A percentile compares a stretch with the other conserved stretches of the same genome.
phyloP scores from a whole-genome alignment of 2,113 vertebrate genomes.

The Pimephales promelas region DNA sequence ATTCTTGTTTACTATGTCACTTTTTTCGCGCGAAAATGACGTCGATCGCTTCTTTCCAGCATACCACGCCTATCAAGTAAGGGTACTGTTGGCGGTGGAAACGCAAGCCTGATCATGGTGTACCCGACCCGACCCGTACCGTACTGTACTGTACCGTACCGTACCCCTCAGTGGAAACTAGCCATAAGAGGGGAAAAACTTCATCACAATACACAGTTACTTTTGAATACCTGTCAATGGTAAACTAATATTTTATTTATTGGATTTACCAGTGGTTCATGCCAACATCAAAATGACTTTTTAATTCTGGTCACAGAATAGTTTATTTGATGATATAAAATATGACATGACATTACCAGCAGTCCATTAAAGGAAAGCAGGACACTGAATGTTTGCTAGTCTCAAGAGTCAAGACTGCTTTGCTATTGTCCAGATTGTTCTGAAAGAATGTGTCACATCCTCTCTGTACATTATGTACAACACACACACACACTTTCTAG shows the following conservation, averaged over 20 bases:
- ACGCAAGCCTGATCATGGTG: too few relatives aligned
- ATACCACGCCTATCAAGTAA: too few relatives aligned
- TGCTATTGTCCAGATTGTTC: constrained; percentile 40
- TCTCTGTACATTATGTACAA: constrained; percentile 59
- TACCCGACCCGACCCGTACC: too few relatives aligned
- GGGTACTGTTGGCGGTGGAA: too few relatives aligned
- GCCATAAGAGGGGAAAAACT: too few relatives aligned
- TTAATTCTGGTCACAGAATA: neutral
- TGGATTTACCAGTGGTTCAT: neutral
- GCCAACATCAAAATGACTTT: neutral
- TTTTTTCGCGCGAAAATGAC: too few relatives aligned
- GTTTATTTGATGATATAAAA: neutral
- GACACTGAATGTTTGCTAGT: constrained; percentile 19
- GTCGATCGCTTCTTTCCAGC: too few relatives aligned
- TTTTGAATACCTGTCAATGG: neutral
- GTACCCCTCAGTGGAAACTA: too few relatives aligned
- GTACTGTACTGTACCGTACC: too few relatives aligned
- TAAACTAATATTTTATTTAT: neutral
- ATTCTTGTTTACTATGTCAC: too few relatives aligned
- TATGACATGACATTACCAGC: neutral
- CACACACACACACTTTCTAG: constrained; percentile 2
- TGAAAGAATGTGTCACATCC: constrained; percentile 72
- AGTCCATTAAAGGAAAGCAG: neutral
- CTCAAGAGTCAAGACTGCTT: constrained; percentile 32
- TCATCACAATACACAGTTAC: neutral